Evolutionary conservation across 2,113 vertebrate genomes (phyloP), one percentile per base, ranked within the genome.

Genomic region (Hippocampus zosterae): DNA sequence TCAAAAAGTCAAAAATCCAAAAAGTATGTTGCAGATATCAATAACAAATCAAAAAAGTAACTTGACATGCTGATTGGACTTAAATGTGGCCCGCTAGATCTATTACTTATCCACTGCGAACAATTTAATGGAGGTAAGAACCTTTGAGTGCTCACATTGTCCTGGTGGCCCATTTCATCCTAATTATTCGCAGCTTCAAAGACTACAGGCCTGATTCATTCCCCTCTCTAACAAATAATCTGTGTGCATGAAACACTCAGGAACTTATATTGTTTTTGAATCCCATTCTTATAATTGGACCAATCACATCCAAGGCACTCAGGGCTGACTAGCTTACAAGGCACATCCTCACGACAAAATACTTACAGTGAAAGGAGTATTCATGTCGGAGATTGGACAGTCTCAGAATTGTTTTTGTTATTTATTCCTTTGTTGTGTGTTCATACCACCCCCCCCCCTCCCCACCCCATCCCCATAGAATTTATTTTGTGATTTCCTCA

Each of bases 111-210:
- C 77, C 44, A 75, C 57, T 2, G 8, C 61, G 55, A 27, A 11
- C 46, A 50, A 72, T 44, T 44, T 1, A 44, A 12, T 33, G 27
- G 59, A 67, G 68, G 55, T 5, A 27, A 72, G 68, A 78, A 80
- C 69, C 71, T 50, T 6, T 76, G 61, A 84, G 80, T 80, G 84
- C 70, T 85, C 76, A 78, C 73, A 82, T 87, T 74, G 42, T 86
- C 48, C 64, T 80, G 71, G 76, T 78, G 77, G 82, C 82, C 77
- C 71, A 63, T 77, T 70, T 75, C 72, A 78, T 78, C 52, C 46
- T 50, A 5, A 18, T 87, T 83, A 86, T 68, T 83, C 73, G 76
- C 46, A 71, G 65, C 71, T 81, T 70, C 50, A 77, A 79, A 73
- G 69, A 60, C 77, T 82, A 56, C 53, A 42, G 65, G 74, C 74